Evolutionary conservation across 1,140 invertebrate genomes (phyloP), one percentile per base, ranked within the genome.

Genomic region (Eupeodes corollae): DNA sequence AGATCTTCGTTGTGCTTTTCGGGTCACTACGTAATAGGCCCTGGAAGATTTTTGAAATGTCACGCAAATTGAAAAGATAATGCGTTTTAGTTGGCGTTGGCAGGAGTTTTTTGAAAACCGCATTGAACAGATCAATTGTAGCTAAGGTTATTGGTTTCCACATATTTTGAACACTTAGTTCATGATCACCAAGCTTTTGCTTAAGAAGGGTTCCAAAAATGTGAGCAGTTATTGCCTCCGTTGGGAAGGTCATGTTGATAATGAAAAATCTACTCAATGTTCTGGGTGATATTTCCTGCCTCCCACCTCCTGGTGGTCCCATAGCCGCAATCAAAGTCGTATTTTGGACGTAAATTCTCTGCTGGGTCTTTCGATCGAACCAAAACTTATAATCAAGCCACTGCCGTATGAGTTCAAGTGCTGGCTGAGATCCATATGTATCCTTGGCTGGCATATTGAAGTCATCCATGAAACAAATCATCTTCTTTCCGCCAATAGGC

Each of bases 361-460:
- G 77, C 68, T 89, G 86, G 59, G 84, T 88, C 37, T 70, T 67
- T 0, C 83, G 65, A 57, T 86, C 78, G 59, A 86, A 91, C 87
- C 88, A 91, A 69, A 90, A 91, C 16, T 81, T 83, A 61, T 90
- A 89, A 69, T 88, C 86, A 26, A 90, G 73, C 84, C 84, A 89
- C 53, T 90, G 80, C n/a, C 83, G 72, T 46, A 91, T 75, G 18
- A 91, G 66, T 68, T 93, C 88, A 3, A 93, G 63, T 3, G 88
- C 85, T 12, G 88, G 86, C 59, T 91, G 88, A 0, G 86, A 86
- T 0, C 87, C 88, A 63, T 86, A 91, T 8, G 73, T 77, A 53
- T 91, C 88, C 53, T 87, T 86, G n/a, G 80, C 80, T 1, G 88
- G 88, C 84, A 91, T 90, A 66, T 91, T 91, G 53, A 91, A 82